Evolutionary conservation across 1,140 invertebrate genomes (phyloP).

Genomic region (Lepidurus arcticus): DNA sequence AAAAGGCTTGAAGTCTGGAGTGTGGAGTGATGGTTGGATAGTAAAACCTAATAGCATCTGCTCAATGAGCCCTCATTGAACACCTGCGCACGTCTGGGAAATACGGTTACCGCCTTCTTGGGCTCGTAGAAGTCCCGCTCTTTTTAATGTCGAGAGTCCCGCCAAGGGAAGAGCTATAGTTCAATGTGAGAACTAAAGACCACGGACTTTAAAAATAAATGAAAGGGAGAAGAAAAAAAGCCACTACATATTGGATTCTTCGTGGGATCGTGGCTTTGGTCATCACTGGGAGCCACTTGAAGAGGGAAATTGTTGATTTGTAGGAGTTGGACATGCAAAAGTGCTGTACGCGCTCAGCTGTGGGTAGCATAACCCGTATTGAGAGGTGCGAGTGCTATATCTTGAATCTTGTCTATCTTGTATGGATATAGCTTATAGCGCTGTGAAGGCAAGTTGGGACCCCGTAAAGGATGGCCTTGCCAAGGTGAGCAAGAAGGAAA

Average conservation of each 20-base stretch:
- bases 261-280: background rate
- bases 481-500: conserved; percentile 21
- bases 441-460: background rate
- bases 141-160: conserved; percentile 5
- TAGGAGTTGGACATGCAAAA: conserved; percentile 14
- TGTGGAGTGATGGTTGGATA: background rate
- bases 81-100: conserved; percentile 9
- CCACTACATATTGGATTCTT: background rate
- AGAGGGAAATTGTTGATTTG: conserved; percentile 12
- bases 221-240: background rate
- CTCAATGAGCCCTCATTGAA: conserved; percentile 10
- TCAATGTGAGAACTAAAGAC: background rate
- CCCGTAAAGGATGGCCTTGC: conserved; percentile 3
- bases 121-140: conserved; percentile 17
- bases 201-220: background rate
- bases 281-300: conserved; percentile 6
- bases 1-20: background rate
- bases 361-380: background rate
- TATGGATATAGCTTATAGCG: background rate
- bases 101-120: conserved; percentile 21
- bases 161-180: background rate
- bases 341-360: background rate
- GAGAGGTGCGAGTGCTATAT: background rate
- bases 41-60: conserved; percentile 15
- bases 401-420: background rate